phyloP scores from a whole-genome alignment of 2,113 vertebrate species.

The Paramisgurnus dabryanus region DNA sequence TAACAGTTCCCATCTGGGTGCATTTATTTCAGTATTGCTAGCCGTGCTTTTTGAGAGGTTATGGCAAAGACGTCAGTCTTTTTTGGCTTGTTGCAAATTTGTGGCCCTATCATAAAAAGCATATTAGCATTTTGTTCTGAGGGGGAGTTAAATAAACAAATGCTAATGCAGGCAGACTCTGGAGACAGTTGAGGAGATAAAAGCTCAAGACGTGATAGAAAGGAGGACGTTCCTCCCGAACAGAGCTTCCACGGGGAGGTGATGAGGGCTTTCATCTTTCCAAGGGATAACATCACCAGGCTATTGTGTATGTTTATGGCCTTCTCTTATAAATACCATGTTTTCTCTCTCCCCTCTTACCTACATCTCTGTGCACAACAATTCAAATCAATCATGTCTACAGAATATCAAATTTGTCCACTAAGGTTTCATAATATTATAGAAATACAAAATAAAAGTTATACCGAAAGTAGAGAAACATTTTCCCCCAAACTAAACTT shows the following conservation, averaged over 20 bases:
- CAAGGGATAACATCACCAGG: constrained; percentile 67
- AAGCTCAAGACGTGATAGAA: constrained; percentile 51
- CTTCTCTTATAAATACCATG: constrained; percentile 29
- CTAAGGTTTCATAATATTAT: neutral
- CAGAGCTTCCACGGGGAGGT: constrained; percentile 64
- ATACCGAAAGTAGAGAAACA: too few species aligned
- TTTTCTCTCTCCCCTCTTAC: constrained; percentile 1
- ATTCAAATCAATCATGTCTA: constrained; percentile 20
- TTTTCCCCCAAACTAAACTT: constrained; percentile 32
- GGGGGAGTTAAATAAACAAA: constrained; percentile 32
- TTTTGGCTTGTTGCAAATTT: neutral
- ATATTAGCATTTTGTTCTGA: constrained; percentile 14
- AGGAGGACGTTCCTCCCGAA: constrained; percentile 56
- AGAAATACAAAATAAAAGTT: neutral
- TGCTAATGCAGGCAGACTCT: constrained; percentile 27
- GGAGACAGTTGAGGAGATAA: constrained; percentile 47
- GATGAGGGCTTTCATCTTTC: constrained; percentile 71
- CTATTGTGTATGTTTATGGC: constrained; percentile 48
- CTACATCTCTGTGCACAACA: constrained; percentile 12
- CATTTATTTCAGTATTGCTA: neutral
- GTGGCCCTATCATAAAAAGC: neutral
- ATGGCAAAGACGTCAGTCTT: neutral
- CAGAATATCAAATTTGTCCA: constrained; percentile 13
- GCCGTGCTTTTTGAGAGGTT: neutral
- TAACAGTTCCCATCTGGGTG: neutral